Evolutionary conservation across 1,140 invertebrate genomes (phyloP).

Genomic region (Yoshiicerus persimilis): DNA sequence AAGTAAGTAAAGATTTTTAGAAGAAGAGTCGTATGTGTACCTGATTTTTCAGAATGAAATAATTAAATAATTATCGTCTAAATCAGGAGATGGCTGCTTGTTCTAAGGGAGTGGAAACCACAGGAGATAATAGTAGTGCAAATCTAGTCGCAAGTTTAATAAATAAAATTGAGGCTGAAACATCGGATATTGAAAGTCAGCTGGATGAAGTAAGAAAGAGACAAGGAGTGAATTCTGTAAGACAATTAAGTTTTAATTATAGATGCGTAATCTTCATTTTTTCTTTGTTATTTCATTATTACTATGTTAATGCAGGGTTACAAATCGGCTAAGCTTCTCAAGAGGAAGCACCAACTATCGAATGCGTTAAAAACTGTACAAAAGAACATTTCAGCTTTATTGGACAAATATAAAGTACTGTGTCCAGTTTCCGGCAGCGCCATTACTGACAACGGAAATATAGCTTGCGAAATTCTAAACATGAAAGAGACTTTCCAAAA

Average conservation of each 20-base stretch:
- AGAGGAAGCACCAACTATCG: background rate
- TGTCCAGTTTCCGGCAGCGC: background rate
- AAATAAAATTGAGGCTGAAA: background rate
- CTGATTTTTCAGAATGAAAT: too few species aligned
- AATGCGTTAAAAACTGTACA: background rate
- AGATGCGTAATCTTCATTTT: too few species aligned
- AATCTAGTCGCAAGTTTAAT: background rate
- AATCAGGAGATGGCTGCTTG: background rate
- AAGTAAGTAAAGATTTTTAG: too few species aligned
- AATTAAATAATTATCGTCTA: background rate
- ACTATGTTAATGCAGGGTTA: background rate
- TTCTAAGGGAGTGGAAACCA: background rate
- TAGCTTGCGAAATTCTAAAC: background rate
- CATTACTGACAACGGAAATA: background rate
- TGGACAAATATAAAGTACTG: background rate
- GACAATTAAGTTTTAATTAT: too few species aligned
- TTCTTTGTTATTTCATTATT: too few species aligned
- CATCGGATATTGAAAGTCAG: background rate
- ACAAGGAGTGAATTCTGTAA: too few species aligned
- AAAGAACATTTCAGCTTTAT: background rate
- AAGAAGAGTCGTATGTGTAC: background rate
- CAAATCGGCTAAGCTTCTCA: background rate
- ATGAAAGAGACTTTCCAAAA: background rate
- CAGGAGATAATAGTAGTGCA: background rate
- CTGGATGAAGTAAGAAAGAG: background rate